Conservation (phyloP, 1,140 invertebrate species). For the Drosophila elegans region DNA sequence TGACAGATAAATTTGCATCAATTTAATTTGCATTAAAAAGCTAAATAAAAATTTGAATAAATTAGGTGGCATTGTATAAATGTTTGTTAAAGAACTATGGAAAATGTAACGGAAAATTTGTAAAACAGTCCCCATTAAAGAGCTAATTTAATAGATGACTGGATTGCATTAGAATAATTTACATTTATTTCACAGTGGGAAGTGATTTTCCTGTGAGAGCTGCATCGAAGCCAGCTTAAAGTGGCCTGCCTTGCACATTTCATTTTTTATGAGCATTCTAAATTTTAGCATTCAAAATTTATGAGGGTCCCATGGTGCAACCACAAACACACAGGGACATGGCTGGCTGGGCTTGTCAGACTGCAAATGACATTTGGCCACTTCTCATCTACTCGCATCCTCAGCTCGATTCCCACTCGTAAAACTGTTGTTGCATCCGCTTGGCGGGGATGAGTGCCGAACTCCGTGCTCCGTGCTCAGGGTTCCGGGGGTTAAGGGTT, state of each 20-base stretch:
- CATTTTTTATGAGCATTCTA: conserved; percentile 34
- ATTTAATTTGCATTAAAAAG: background rate
- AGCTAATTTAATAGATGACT: conserved; percentile 4
- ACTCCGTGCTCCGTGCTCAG: background rate
- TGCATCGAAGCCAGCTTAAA: conserved; percentile 6
- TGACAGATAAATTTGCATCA: background rate
- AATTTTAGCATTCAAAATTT: conserved; percentile 39
- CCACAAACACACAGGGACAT: conserved; percentile 23
- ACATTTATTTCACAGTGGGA: background rate
- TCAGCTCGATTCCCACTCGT: conserved; percentile 20
- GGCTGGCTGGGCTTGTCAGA: conserved; percentile 50
- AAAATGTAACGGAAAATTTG: background rate
- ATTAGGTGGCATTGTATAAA: background rate
- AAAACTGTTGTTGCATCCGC: conserved; percentile 42
- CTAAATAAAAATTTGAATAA: background rate
- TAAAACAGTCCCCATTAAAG: background rate
- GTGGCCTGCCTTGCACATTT: conserved; percentile 17
- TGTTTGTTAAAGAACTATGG: background rate
- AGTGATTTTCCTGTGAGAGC: background rate
- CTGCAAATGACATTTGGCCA: conserved; percentile 82
- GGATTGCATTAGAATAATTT: background rate
- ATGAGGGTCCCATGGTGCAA: conserved; percentile 42
- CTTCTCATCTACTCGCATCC: conserved; percentile 59
- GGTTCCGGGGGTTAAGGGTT: conserved; percentile 18
- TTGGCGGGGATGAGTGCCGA: background rate